These are phyloP conservation scores for Sakesphorus luctuosus DNA, from an alignment of 2,113 vertebrate genomes.

Conservation along the genomic window DNA sequence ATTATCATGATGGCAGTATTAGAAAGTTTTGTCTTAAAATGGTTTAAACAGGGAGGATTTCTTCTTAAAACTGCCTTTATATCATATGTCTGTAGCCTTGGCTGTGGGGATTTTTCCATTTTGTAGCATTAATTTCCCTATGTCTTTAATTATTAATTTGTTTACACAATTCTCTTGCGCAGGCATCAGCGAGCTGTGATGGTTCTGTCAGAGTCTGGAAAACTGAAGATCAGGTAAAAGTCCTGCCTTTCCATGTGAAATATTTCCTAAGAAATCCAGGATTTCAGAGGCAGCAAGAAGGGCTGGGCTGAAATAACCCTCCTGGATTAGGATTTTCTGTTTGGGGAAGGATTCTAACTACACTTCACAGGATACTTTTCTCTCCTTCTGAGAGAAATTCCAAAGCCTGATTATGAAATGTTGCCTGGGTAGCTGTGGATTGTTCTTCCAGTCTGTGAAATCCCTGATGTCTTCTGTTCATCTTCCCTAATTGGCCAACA, in stretches of 20 bases:
- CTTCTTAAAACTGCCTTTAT: neutral
- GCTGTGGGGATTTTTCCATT: neutral
- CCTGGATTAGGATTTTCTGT: neutral
- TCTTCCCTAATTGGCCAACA: neutral
- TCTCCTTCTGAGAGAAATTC: neutral
- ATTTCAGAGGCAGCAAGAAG: neutral
- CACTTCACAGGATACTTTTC: neutral
- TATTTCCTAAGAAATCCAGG: neutral
- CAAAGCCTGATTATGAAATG: neutral
- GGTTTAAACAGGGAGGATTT: neutral
- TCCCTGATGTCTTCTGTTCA: neutral
- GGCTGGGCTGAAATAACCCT: neutral
- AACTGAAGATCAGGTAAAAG: conserved; percentile 88
- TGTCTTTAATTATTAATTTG: conserved; percentile 6
- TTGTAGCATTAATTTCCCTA: neutral
- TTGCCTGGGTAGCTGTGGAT: neutral
- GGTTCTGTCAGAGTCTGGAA: conserved; percentile 92
- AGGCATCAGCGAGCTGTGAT: conserved; percentile 96
- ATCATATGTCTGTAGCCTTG: neutral
- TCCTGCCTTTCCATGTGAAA: neutral
- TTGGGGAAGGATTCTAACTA: neutral
- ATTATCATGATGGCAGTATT: neutral
- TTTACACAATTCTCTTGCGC: neutral
- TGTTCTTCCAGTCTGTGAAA: neutral
- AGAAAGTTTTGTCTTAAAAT: neutral